Percentiles rank a stretch among this genome's conserved stretches.
Evolutionary conservation across 2,888 invertebrate genomes (phyloP).

Genomic region (Melinaea menophilus): DNA sequence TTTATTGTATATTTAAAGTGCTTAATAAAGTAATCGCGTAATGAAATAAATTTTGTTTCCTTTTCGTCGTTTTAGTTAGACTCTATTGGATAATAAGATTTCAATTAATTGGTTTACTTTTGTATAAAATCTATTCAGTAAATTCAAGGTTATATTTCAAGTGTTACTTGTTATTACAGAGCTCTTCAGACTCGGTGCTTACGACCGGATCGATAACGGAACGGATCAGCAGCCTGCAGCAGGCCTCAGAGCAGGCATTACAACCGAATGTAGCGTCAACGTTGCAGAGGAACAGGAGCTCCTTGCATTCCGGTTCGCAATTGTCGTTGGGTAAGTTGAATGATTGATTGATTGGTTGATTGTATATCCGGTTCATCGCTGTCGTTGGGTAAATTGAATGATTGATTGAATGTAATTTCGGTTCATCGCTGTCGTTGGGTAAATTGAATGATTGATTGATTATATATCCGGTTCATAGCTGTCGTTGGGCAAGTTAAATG

Average conservation of each 20-base stretch:
- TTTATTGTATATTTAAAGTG: too few relatives aligned
- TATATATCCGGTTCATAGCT: too few relatives aligned
- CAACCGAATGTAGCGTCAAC: conserved; percentile 50
- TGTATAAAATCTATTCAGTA: neutral
- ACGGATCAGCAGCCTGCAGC: conserved; percentile 80
- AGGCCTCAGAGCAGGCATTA: conserved; percentile 45
- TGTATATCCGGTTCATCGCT: too few relatives aligned
- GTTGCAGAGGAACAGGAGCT: conserved; percentile 66
- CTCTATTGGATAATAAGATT: too few relatives aligned
- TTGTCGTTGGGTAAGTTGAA: conserved; percentile 50
- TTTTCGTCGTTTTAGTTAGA: too few relatives aligned
- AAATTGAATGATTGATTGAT: too few relatives aligned
- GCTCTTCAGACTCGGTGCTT: conserved; percentile 79
- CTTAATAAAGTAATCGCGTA: too few relatives aligned
- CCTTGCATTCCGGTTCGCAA: conserved; percentile 58
- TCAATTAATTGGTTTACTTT: neutral
- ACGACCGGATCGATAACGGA: conserved; percentile 64
- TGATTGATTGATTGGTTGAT: neutral
- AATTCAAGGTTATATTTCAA: neutral
- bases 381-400: too few relatives aligned
- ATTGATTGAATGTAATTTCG: too few relatives aligned
- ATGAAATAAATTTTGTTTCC: too few relatives aligned
- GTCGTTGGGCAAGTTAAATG: too few relatives aligned
- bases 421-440: too few relatives aligned
- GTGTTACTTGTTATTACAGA: conserved; percentile 55